Conservation (phyloP, 2,113 vertebrate species). For the Larimichthys crocea region DNA sequence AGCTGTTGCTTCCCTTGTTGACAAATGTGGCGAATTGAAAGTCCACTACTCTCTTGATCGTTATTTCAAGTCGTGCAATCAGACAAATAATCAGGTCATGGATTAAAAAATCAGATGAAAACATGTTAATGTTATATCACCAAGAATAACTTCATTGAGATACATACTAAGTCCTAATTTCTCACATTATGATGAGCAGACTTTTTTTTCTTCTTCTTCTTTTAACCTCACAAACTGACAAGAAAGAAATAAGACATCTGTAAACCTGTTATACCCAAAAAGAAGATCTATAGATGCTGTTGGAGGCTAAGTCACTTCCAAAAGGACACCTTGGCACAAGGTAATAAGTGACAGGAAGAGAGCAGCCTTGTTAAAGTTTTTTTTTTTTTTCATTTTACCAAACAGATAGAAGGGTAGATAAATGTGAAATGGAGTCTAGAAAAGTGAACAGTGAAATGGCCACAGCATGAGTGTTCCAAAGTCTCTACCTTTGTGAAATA, state of each 20-base stretch:
- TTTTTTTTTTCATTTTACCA: not conserved
- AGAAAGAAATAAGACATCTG: not conserved
- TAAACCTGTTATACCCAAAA: not conserved
- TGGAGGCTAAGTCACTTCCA: slow-evolving; percentile 2
- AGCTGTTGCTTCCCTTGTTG: not conserved
- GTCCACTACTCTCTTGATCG: not conserved
- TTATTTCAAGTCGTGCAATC: not conserved
- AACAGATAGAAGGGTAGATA: not conserved
- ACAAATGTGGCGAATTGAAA: slow-evolving; percentile 10
- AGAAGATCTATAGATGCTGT: not conserved
- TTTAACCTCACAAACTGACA: not conserved
- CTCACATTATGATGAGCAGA: not conserved
- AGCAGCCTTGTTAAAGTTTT: not conserved
- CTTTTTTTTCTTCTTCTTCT: not conserved
- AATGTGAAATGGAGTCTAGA: not conserved
- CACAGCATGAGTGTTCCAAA: not conserved
- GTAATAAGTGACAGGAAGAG: not conserved
- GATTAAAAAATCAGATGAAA: not conserved
- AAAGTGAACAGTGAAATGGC: not conserved
- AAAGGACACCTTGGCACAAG: slow-evolving; percentile 36
- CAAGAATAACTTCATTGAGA: no score
- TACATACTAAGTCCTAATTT: not conserved
- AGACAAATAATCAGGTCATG: not conserved
- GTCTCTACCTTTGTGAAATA: no score
- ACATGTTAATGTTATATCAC: not conserved